These are phyloP conservation scores for Nyctibius grandis DNA, from an alignment of 2,797 vertebrate species.

Conservation along the genomic window DNA sequence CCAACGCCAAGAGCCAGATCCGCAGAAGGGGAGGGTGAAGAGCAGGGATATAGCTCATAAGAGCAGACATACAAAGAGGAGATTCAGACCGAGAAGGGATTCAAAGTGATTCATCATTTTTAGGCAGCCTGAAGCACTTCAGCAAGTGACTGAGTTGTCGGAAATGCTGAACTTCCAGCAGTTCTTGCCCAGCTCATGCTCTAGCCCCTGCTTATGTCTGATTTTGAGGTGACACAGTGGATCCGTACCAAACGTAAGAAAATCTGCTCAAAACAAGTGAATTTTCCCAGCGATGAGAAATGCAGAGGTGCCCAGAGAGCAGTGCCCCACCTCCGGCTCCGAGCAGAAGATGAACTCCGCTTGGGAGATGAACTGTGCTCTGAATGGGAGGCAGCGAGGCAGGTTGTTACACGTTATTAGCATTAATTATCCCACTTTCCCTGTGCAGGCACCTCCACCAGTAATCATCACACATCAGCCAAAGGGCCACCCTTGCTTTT, in stretches of 20 bases:
- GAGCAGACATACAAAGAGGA: neutral
- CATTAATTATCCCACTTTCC: slow-evolving; percentile 25
- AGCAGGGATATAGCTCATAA: neutral
- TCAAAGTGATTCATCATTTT: neutral
- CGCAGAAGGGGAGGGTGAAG: neutral
- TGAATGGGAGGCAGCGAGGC: neutral
- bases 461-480: neutral
- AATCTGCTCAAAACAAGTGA: neutral
- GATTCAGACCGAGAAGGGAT: neutral
- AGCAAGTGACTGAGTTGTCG: neutral
- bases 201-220: neutral
- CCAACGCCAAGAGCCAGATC: accelerated
- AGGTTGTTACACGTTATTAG: slow-evolving; percentile 5
- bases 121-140: neutral
- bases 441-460: neutral
- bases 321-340: neutral
- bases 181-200: accelerated
- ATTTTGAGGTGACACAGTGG: neutral
- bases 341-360: neutral
- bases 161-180: neutral
- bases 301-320: neutral
- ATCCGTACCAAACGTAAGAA: accelerated
- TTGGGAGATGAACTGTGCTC: neutral
- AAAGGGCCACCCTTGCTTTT: slow-evolving; percentile 36
- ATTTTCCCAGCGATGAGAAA: neutral